Evolutionary conservation across 2,113 vertebrate genomes (phyloP).

Genomic region (Acanthisitta chloris): DNA sequence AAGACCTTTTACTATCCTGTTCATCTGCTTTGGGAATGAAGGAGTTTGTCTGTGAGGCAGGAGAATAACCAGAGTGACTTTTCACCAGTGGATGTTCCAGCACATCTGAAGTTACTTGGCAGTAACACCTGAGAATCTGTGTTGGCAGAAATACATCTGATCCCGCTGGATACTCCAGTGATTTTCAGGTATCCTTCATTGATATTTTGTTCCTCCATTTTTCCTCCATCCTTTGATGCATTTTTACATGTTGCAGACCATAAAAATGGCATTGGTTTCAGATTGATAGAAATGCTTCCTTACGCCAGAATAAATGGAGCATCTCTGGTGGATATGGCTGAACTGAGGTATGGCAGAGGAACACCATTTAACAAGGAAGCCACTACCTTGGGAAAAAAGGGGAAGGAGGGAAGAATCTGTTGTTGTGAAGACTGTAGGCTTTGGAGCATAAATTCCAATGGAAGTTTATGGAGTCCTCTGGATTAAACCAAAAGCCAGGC

Average conservation of each 20-base stretch:
- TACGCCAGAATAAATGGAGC: not conserved
- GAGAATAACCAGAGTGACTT: not conserved
- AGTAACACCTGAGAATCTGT: not conserved
- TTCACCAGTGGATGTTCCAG: not conserved
- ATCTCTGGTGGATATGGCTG: not conserved
- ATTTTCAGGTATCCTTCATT: not conserved
- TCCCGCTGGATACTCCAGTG: not conserved
- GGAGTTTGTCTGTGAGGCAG: not conserved
- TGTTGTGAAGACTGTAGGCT: not conserved
- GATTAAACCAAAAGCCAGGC: constrained; percentile 7
- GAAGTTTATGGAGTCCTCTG: constrained; percentile 15
- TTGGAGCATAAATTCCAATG: not conserved
- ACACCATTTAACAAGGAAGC: not conserved
- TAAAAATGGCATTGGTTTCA: not conserved
- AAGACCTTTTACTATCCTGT: not conserved
- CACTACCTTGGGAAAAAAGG: not conserved
- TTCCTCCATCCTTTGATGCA: not conserved
- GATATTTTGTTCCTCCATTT: accelerated
- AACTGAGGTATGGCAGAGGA: not conserved
- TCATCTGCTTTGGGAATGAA: not conserved
- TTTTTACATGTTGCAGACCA: not conserved
- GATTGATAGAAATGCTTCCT: not conserved
- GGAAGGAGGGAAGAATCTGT: not conserved
- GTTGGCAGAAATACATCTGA: not conserved
- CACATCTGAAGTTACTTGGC: not conserved